These are phyloP conservation scores for Tinea pellionella DNA, from an alignment of 2,888 invertebrate genomes.

Conservation along the genomic window DNA sequence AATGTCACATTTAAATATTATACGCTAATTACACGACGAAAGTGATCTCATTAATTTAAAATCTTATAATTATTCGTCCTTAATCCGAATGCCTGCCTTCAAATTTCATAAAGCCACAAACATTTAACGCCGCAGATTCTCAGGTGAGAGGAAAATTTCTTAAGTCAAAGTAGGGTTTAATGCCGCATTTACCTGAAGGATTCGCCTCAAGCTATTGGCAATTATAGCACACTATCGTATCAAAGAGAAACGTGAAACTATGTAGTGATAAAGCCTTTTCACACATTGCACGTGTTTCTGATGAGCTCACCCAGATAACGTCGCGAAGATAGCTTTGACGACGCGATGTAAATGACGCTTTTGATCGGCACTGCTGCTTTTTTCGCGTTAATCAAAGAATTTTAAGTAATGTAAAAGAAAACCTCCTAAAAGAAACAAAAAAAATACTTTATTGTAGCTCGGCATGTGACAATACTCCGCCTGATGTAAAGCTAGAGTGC, in stretches of 20 bases:
- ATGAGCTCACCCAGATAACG: constrained; percentile 9
- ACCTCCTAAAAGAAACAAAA: no score
- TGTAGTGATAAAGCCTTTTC: constrained; percentile 11
- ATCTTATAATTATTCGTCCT: background rate
- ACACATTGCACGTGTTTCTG: background rate
- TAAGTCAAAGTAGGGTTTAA: constrained; percentile 2
- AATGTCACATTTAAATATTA: background rate
- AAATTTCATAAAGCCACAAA: background rate
- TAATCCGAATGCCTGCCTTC: background rate
- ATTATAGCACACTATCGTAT: constrained; percentile 7
- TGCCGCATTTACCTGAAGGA: background rate
- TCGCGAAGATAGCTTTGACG: constrained; percentile 4
- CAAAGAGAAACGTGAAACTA: constrained; percentile 7
- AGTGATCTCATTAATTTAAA: background rate
- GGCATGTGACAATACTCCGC: no score
- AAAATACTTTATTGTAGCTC: no score
- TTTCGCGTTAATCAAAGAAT: background rate
- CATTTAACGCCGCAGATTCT: background rate
- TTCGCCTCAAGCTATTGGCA: constrained; percentile 12
- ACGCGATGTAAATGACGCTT: background rate
- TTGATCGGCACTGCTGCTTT: background rate
- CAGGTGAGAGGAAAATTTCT: constrained; percentile 7
- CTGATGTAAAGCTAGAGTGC: no score
- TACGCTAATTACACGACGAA: background rate
- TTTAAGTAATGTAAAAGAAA: background rate